Evolutionary conservation across 1,140 invertebrate species (phyloP).

Genomic region (Halesus radiatus): DNA sequence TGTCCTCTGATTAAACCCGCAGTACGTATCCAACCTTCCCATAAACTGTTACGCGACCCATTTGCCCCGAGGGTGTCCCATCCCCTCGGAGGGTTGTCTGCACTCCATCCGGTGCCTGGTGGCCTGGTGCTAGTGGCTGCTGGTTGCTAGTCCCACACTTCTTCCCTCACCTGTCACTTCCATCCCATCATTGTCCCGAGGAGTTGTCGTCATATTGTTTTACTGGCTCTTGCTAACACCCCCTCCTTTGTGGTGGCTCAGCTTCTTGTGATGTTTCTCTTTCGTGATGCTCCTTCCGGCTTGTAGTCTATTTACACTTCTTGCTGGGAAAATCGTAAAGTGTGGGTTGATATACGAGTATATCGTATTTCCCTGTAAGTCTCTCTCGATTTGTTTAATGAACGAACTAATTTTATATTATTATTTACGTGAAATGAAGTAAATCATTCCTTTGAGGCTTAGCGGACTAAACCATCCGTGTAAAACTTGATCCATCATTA

Average conservation of each 20-base stretch:
- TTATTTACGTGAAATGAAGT: too few relatives aligned
- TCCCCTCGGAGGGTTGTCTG: slow-evolving; percentile 11
- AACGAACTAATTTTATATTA: too few relatives aligned
- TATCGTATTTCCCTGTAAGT: too few relatives aligned
- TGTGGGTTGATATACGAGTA: too few relatives aligned
- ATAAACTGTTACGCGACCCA: slow-evolving; percentile 30
- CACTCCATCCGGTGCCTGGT: background rate
- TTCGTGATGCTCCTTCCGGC: too few relatives aligned
- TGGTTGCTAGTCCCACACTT: background rate
- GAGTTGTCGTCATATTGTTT: slow-evolving; percentile 8
- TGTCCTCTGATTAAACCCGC: slow-evolving; percentile 29
- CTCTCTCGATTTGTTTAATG: too few relatives aligned
- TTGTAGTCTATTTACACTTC: too few relatives aligned
- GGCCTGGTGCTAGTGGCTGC: too few relatives aligned
- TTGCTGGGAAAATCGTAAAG: too few relatives aligned
- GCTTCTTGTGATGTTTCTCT: background rate
- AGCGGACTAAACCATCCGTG: too few relatives aligned
- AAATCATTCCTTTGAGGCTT: too few relatives aligned
- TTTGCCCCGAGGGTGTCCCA: slow-evolving; percentile 8
- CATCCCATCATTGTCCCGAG: background rate
- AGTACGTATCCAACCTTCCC: slow-evolving; percentile 8
- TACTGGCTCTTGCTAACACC: background rate
- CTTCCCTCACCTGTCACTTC: slow-evolving; percentile 16
- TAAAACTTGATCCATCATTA: too few relatives aligned
- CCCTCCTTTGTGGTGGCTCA: background rate